These are phyloP conservation scores for Drosophila tani DNA, from an alignment of 1,140 invertebrate species.

Conservation along the genomic window DNA sequence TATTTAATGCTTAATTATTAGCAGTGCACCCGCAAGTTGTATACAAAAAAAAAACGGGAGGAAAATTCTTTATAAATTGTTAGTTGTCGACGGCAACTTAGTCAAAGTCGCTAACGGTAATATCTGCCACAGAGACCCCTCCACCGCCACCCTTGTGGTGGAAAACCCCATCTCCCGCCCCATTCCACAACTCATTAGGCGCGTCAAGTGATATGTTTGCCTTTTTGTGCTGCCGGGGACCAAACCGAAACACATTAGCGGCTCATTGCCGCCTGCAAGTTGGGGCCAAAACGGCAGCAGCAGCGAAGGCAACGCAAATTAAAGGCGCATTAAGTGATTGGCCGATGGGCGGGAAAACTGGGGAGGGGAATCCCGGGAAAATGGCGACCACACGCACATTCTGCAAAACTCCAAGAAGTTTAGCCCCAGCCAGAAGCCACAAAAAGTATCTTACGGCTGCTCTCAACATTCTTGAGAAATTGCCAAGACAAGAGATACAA, in stretches of 20 bases:
- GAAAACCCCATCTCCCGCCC: conserved; percentile 19
- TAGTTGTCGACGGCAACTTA: conserved; percentile 63
- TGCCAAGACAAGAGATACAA: conserved; percentile 9
- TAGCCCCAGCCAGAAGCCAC: neutral
- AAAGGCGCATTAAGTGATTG: conserved; percentile 72
- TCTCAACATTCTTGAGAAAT: conserved; percentile 18
- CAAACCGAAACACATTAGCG: conserved; percentile 76
- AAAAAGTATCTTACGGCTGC: conserved; percentile 34
- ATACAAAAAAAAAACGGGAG: conserved; percentile 15
- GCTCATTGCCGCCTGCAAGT: conserved; percentile 70
- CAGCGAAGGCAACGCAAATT: conserved; percentile 60
- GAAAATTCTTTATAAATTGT: conserved; percentile 73
- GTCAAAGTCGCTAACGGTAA: conserved; percentile 64
- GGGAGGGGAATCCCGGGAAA: conserved; percentile 5
- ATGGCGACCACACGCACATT: conserved; percentile 39
- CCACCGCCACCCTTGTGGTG: neutral
- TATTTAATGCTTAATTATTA: neutral
- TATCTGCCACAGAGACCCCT: conserved; percentile 16
- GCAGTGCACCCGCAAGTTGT: conserved; percentile 15
- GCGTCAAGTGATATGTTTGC: conserved; percentile 80
- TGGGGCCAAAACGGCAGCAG: conserved; percentile 37
- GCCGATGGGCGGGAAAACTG: neutral
- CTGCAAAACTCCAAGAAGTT: conserved; percentile 33
- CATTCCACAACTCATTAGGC: conserved; percentile 68
- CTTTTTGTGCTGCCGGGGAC: conserved; percentile 43